These are phyloP conservation scores for Drosophila vallismaia DNA, from an alignment of 2,888 invertebrate genomes.

Conservation along the genomic window DNA sequence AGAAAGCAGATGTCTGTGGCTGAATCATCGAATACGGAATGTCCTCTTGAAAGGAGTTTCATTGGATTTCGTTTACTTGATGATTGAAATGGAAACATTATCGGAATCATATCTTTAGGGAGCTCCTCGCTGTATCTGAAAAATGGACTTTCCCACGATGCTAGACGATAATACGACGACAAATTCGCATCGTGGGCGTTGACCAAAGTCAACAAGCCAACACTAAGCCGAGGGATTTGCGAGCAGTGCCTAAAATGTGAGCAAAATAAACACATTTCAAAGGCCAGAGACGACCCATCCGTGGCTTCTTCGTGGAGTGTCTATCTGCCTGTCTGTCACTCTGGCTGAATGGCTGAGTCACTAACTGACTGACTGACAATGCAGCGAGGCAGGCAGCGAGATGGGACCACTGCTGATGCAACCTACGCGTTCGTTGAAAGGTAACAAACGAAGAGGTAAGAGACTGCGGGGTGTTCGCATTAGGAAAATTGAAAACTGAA, in stretches of 20 bases:
- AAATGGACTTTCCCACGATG: constrained; percentile 39
- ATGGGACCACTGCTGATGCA: constrained; percentile 59
- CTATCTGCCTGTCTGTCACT: constrained; percentile 21
- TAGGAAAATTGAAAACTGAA: constrained; percentile 56
- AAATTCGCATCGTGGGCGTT: constrained; percentile 51
- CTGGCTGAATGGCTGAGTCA: constrained; percentile 6
- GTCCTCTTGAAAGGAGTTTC: background rate
- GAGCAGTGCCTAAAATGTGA: constrained; percentile 44
- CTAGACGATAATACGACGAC: constrained; percentile 19
- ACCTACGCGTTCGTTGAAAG: constrained; percentile 54
- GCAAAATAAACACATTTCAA: constrained; percentile 47
- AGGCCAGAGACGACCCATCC: constrained; percentile 9
- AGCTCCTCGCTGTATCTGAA: background rate
- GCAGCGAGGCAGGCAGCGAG: constrained; percentile 17
- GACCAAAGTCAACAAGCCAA: constrained; percentile 41
- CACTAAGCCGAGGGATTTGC: constrained; percentile 27
- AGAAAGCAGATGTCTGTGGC: background rate
- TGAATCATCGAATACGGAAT: background rate
- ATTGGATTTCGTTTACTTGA: background rate
- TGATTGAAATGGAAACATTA: background rate
- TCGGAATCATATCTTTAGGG: background rate
- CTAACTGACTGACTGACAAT: constrained; percentile 30
- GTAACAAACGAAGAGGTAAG: constrained; percentile 15
- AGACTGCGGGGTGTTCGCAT: constrained; percentile 34
- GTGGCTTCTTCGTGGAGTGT: no score